A percentile compares a stretch with the other conserved stretches of the same genome.
These are phyloP conservation scores for Coendou prehensilis DNA, from an alignment of 2,797 vertebrate species.

Conservation along the genomic window DNA sequence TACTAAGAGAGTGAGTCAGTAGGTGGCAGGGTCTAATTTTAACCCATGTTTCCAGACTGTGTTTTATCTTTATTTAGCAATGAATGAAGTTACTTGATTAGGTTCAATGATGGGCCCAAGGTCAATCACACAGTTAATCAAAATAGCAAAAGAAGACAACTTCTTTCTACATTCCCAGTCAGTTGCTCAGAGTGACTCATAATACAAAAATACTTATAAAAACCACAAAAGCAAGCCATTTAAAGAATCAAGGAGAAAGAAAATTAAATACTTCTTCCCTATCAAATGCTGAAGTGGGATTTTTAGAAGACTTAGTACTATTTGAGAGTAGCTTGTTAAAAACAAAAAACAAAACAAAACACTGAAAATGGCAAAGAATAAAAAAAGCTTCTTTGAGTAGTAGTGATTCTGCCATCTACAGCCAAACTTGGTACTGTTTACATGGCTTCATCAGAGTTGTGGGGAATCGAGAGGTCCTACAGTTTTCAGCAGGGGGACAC, in stretches of 20 bases:
- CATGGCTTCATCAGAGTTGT: neutral
- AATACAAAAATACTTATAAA: conserved; percentile 68
- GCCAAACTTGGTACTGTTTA: neutral
- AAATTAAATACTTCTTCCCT: conserved; percentile 53
- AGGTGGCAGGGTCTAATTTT: conserved; percentile 70
- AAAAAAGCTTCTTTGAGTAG: neutral
- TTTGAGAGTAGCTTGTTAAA: neutral
- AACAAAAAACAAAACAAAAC: neutral
- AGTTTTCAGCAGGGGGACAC: too few relatives aligned
- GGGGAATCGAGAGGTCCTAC: neutral
- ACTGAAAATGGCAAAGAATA: conserved; percentile 12
- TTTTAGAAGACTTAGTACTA: conserved; percentile 33
- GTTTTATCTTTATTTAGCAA: conserved; percentile 77
- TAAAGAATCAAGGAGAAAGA: conserved; percentile 52
- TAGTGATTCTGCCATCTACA: neutral
- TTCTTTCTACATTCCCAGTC: conserved; percentile 77
- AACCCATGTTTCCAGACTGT: conserved; percentile 49
- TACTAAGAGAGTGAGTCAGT: conserved; percentile 47
- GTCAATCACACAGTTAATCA: conserved; percentile 78
- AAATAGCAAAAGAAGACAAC: conserved; percentile 31
- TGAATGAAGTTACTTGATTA: conserved; percentile 68
- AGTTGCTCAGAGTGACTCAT: conserved; percentile 81
- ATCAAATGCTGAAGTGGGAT: conserved; percentile 14
- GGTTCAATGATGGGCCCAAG: conserved; percentile 68
- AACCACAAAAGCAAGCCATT: conserved; percentile 67